These are phyloP conservation scores for Pollimyrus isidori DNA, from an alignment of 2,113 vertebrate species.

Conservation along the genomic window DNA sequence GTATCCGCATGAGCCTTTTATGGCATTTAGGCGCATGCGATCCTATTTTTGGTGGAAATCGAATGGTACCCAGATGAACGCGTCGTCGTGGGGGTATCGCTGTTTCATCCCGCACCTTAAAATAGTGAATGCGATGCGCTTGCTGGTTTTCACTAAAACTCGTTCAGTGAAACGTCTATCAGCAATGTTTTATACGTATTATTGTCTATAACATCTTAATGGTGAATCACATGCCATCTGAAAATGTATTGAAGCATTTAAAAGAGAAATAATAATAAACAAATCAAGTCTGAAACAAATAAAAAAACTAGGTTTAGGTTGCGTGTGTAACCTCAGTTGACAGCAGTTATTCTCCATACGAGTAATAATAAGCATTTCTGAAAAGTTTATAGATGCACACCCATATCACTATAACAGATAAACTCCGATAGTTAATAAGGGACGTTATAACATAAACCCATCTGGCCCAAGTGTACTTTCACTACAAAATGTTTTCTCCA, in stretches of 20 bases:
- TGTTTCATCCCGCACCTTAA: not conserved
- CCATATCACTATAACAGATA: not conserved
- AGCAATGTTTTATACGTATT: not conserved
- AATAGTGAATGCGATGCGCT: not conserved
- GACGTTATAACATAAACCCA: not conserved
- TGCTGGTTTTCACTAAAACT: not conserved
- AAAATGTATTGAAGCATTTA: not conserved
- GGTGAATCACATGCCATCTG: not conserved
- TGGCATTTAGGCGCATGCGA: conserved; percentile 31
- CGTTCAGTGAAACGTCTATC: not conserved
- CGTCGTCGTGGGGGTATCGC: not conserved
- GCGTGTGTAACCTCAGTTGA: not conserved
- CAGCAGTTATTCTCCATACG: not conserved
- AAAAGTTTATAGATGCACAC: not conserved
- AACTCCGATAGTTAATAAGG: not conserved
- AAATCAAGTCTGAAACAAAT: not conserved
- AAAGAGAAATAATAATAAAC: not conserved
- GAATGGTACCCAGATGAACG: not conserved
- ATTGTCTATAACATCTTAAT: not conserved
- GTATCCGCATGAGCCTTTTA: conserved; percentile 41
- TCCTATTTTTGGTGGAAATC: conserved; percentile 32
- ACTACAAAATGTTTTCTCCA: not conserved
- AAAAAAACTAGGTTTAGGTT: not conserved
- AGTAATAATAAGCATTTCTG: not conserved
- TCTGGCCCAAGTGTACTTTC: not conserved